Evolutionary conservation across 2,113 vertebrate species (phyloP).

Genomic region (Chaetodon auriga): DNA sequence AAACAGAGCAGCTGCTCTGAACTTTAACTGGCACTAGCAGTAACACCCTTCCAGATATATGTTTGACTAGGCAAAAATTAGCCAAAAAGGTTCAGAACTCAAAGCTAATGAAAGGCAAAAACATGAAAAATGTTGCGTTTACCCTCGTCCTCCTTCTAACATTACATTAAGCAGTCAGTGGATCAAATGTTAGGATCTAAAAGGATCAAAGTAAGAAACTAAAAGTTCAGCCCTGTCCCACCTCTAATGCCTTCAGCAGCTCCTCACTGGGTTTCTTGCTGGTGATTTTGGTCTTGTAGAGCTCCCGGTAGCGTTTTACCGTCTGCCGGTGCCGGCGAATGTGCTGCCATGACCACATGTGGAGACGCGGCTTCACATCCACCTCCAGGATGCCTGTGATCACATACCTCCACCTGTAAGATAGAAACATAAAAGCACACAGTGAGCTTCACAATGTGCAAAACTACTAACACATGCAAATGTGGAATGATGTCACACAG

Average conservation of each 20-base stretch:
- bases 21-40: background rate
- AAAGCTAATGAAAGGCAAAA: background rate
- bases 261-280: constrained; percentile 89
- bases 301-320: constrained; percentile 89
- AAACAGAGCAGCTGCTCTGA: background rate
- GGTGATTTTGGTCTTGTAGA: constrained; percentile 95
- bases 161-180: background rate
- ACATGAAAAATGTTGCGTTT: background rate
- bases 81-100: too few species aligned
- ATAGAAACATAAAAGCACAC: background rate
- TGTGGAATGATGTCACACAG: background rate
- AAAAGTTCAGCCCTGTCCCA: constrained; percentile 57
- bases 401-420: constrained; percentile 92
- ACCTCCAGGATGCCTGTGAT: constrained; percentile 91
- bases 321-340: constrained; percentile 87
- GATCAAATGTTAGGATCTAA: background rate
- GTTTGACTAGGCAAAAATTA: background rate
- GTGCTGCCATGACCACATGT: constrained; percentile 96
- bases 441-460: background rate
- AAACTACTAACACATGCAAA: background rate
- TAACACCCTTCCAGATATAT: background rate
- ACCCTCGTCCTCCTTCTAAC: background rate
- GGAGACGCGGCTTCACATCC: constrained; percentile 89
- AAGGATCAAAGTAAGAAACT: background rate
- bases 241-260: constrained; percentile 87